These are phyloP conservation scores for Drosophila histrio DNA, from an alignment of 2,888 invertebrate species.

Conservation along the genomic window DNA sequence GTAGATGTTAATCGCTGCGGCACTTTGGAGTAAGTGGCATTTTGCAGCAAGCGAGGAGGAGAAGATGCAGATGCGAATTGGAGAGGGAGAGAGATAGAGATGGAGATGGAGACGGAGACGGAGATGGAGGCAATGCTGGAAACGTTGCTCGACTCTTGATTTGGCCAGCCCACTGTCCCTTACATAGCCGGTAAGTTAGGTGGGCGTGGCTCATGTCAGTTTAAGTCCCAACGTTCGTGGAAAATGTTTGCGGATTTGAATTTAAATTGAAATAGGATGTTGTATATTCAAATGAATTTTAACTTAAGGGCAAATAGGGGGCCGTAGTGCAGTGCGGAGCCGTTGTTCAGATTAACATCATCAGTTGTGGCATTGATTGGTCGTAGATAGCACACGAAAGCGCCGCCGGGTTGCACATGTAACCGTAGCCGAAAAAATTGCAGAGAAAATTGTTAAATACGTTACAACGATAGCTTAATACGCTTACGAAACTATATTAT, in stretches of 20 bases:
- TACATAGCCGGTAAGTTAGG: slow-evolving; percentile 5
- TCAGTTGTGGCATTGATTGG: slow-evolving; percentile 82
- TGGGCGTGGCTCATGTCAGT: slow-evolving; percentile 71
- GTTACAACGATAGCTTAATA: not conserved
- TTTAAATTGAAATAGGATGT: slow-evolving; percentile 83
- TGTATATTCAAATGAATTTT: slow-evolving; percentile 82
- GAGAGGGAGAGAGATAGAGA: slow-evolving; percentile 4
- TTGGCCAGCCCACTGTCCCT: slow-evolving; percentile 46
- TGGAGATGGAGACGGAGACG: not conserved
- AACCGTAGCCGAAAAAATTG: slow-evolving; percentile 55
- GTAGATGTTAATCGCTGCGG: slow-evolving; percentile 79
- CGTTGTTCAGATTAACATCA: slow-evolving; percentile 79
- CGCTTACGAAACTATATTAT: not conserved
- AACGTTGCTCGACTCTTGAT: slow-evolving; percentile 49
- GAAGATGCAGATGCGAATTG: slow-evolving; percentile 18
- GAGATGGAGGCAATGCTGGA: slow-evolving; percentile 8
- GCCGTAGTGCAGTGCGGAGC: slow-evolving; percentile 25
- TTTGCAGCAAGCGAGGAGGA: slow-evolving; percentile 41
- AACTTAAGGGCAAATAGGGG: slow-evolving; percentile 78
- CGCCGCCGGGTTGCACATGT: slow-evolving; percentile 59
- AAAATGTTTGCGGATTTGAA: slow-evolving; percentile 82
- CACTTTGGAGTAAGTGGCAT: slow-evolving; percentile 79
- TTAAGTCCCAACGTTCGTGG: slow-evolving; percentile 62
- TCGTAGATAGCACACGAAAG: slow-evolving; percentile 74
- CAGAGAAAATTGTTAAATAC: slow-evolving; percentile 2